Base-by-base conservation (phyloP, 2,113 vertebrate genomes). In the Nipponia nippon region DNA sequence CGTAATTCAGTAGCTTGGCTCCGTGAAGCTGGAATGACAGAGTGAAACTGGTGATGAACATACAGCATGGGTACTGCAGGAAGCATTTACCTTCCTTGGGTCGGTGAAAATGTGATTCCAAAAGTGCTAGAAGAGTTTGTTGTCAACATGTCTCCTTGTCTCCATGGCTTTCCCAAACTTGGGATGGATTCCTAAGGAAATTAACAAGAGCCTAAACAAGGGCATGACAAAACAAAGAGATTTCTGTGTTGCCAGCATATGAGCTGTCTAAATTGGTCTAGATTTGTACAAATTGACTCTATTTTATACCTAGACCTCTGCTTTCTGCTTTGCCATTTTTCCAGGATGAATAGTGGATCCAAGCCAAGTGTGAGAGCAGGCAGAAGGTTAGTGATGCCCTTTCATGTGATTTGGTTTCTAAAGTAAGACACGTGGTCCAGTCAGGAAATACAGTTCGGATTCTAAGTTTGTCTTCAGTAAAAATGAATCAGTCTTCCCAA, bases 21-120 rank as follows among this genome's bases (percentile, higher is more conserved):
- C 23, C 3, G 0, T 59, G 26, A 70, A 34, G 15, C 23, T 62
- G 42, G 19, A 65, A 50, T 1, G 1, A 29, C n/a, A 44, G 23
- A 6, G 21, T 52, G 52, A 78, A 62, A 79, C 3, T 42, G 17
- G 3, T 34, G 27, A n/a, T 40, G 4, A 52, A 25, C 2, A 1
- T 8, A 69, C 19, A 61, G 25, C 13, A n/a, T 20, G 19, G 25
- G 7, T 59, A 23, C 13, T 49, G 25, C 27, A 53, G 30, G 30
- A 8, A 78, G 44, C 38, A 49, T 49, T 63, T 75, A 59, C 19
- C 20, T 83, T 73, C 15, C 25, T n/a, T 2, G 1, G 3, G 11
- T 79, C 14, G 29, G n/a, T n/a, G 29, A 49, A 80, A 75, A 76
- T 26, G 9, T n/a, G 11, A 63, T 59, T 66, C 13, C 27, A 44